Conservation (phyloP, 1,140 invertebrate species). For the Papilio polyxenes region DNA sequence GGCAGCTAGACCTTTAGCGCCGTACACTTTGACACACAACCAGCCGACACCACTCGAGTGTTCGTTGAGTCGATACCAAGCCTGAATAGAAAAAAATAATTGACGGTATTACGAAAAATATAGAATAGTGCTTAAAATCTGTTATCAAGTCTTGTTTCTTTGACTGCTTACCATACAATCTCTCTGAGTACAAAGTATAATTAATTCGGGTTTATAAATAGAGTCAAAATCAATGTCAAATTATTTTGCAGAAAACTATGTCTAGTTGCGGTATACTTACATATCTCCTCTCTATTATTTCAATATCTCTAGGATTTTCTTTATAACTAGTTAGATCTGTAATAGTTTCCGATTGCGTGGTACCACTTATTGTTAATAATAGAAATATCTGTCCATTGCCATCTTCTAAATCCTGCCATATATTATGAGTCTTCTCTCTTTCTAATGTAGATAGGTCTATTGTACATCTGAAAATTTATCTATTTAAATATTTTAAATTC, state of each 20-base stretch:
- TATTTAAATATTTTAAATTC: constrained; percentile 5
- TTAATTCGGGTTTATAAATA: too few relatives aligned
- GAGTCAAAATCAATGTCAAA: too few relatives aligned
- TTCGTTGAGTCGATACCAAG: constrained; percentile 85
- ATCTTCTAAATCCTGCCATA: constrained; percentile 95
- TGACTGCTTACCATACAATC: neutral
- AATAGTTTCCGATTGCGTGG: constrained; percentile 94
- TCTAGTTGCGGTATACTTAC: constrained; percentile 80
- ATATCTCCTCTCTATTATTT: constrained; percentile 88
- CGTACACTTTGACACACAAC: constrained; percentile 94
- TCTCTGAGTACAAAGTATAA: too few relatives aligned
- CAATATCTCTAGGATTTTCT: constrained; percentile 87
- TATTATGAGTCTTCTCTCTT: constrained; percentile 93
- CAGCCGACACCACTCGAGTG: constrained; percentile 92
- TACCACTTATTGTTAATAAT: constrained; percentile 96
- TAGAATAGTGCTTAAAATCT: neutral
- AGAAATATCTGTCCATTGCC: constrained; percentile 93
- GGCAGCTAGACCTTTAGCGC: constrained; percentile 93
- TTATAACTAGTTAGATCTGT: constrained; percentile 93
- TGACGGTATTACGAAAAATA: neutral
- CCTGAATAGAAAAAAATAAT: constrained; percentile 77
- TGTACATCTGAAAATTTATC: constrained; percentile 83
- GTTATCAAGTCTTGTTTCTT: neutral
- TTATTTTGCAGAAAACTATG: neutral
- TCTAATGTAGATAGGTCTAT: constrained; percentile 93